Evolutionary conservation across 64 coral and sea anemone genomes (phyloP), one percentile per base, ranked within the genome.

Genomic region (Hydrozoanthus tunicans): DNA sequence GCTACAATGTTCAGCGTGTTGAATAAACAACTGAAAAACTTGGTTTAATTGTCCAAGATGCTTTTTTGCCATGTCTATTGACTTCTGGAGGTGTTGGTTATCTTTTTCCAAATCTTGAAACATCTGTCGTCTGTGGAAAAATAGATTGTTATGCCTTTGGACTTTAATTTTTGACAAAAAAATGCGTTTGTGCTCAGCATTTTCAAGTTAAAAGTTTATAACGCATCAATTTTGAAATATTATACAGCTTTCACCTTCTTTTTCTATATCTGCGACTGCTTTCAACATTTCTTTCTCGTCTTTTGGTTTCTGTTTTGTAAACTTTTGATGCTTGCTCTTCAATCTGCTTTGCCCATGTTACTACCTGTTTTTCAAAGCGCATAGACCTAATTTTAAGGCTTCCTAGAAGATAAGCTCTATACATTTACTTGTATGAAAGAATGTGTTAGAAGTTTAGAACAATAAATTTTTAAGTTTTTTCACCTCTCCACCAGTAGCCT

Each of bases 181-280:
- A 20, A n/a, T 69, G 66, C 15, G 3, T n/a, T 17, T 14, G 14
- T n/a, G 4, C 6, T 69, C 24, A 17, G 6, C 6, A 23, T 69
- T 69, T 32, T 7, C 0, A 32, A 5, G 9, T 4, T 70, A 70
- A 23, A 3, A 6, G 6, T 25, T n/a, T 6, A 23, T 70, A 26
- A 73, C 6, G 70, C 8, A 26, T 73, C 10, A 20, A 20, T 27
- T 9, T 73, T 24, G 57, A 9, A 20, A 7, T 52, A 84, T 68
- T 65, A 56, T 72, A 56, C 6, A 59, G 54, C 23, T 73, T 70
- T 23, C 10, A 97, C 95, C 84, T 94, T 84, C 91, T 97, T 82
- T 89, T 94, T 65, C 95, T 91, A 71, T 97, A 97, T 94, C 93
- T 97, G 77, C 95, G 92, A 81, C 95, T 97, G 90, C 95, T 97